These are phyloP conservation scores for Drosophila sordidula DNA, from an alignment of 2,888 invertebrate genomes.

Conservation along the genomic window DNA sequence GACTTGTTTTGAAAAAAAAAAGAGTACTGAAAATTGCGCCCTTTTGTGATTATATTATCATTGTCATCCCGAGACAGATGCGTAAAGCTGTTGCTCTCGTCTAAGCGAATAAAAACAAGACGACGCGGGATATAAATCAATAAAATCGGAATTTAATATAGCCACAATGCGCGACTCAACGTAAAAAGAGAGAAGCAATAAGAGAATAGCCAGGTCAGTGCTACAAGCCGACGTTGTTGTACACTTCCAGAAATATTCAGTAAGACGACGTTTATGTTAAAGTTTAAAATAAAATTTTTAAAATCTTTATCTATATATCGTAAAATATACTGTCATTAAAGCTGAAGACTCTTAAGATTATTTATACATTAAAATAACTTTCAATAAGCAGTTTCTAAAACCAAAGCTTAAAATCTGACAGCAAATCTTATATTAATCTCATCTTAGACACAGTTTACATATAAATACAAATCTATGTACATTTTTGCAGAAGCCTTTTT, in stretches of 20 bases:
- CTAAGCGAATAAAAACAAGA: slow-evolving; percentile 51
- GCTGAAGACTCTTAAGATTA: too few species aligned
- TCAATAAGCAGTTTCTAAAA: too few species aligned
- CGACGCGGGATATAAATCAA: slow-evolving; percentile 62
- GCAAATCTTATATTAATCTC: too few species aligned
- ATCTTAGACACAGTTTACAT: too few species aligned
- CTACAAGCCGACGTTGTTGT: not conserved
- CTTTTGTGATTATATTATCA: slow-evolving; percentile 53
- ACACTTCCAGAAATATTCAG: slow-evolving; percentile 5
- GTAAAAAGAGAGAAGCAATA: slow-evolving; percentile 18
- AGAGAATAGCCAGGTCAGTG: not conserved
- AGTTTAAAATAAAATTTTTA: too few species aligned
- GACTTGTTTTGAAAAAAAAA: slow-evolving; percentile 3
- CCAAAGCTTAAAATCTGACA: too few species aligned
- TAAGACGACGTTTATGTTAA: too few species aligned
- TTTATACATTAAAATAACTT: too few species aligned
- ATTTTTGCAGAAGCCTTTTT: not conserved
- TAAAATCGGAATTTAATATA: slow-evolving; percentile 76
- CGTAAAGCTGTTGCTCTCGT: slow-evolving; percentile 48
- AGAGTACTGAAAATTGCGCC: slow-evolving; percentile 5
- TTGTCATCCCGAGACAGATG: slow-evolving; percentile 46
- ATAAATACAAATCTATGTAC: too few species aligned
- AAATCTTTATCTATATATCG: too few species aligned
- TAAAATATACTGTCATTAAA: too few species aligned
- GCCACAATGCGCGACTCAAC: slow-evolving; percentile 51